Evolutionary conservation across 2,797 vertebrate species (phyloP), one percentile per base, ranked within the genome.

Genomic region (Bradypus variegatus): DNA sequence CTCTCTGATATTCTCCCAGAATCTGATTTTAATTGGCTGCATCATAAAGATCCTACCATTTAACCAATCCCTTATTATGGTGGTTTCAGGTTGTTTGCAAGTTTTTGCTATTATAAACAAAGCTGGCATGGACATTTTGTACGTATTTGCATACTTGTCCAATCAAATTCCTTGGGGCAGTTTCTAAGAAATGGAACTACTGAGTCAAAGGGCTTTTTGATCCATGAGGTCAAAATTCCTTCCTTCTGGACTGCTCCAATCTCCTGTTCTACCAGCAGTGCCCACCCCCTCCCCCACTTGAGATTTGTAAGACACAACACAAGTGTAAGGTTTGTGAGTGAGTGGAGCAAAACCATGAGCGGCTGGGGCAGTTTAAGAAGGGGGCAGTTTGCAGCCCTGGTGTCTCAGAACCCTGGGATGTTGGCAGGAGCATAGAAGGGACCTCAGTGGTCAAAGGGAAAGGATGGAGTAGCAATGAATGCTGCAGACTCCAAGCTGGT

Each of bases 1-100:
- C 65, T 31, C 12, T n/a, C 38, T 82, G 76, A 36, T 70, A 80
- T 27, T 80, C 14, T 48, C 31, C 38, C 60, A 84, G 77, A 95
- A 94, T 94, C 80, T 86, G 65, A 62, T 88, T 93, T 86, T 89
- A 89, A 94, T 78, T 36, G 89, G 87, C 69, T 58, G 8, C 18
- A 53, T 90, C 38, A 33, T 80, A 92, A 94, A 73, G 75, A 77
- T n/a, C 53, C 72, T 77, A 41, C 62, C 58, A 67, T 64, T 95
- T 70, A 93, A 84, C 62, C 53, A 65, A 45, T 69, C 33, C 31
- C 73, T 86, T 72, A 79, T 88, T 83, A 91, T 36, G 84, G 80
- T 89, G 80, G 58, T 91, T 88, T 90, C 84, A 89, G 75, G 45
- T 84, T 88, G 29, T 88, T 86, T 91, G 29, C 29, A 86, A 67